A percentile compares a stretch with the other conserved stretches of the same genome.
phyloP scores from a whole-genome alignment of 2,888 invertebrate species.

The Drosophila meridionalis region DNA sequence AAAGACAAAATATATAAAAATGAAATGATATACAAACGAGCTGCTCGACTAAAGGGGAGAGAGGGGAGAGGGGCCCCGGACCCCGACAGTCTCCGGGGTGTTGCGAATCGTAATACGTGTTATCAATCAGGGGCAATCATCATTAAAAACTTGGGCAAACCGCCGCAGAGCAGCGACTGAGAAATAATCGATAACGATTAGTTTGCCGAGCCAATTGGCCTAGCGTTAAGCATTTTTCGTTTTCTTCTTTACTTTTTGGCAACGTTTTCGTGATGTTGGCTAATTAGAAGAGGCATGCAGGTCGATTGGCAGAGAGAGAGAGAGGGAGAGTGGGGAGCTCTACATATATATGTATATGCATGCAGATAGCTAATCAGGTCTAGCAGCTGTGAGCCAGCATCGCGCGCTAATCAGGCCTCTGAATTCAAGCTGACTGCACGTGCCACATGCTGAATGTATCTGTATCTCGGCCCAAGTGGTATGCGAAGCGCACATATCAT shows the following conservation, averaged over 20 bases:
- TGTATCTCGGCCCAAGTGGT: constrained; percentile 25
- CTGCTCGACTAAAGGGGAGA: neutral
- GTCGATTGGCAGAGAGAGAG: neutral
- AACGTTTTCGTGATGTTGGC: constrained; percentile 24
- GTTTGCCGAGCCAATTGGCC: constrained; percentile 38
- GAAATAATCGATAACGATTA: constrained; percentile 51
- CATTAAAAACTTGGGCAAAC: constrained; percentile 61
- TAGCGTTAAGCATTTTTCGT: constrained; percentile 10
- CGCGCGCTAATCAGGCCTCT: constrained; percentile 38
- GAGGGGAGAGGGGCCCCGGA: neutral
- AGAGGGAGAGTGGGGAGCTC: neutral
- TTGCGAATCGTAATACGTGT: constrained; percentile 44
- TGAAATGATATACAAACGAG: constrained; percentile 27
- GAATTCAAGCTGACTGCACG: constrained; percentile 45
- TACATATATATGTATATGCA: neutral
- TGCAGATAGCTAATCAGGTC: constrained; percentile 24
- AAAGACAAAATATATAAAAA: constrained; percentile 32
- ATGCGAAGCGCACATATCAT: constrained; percentile 33
- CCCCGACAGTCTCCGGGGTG: constrained; percentile 4
- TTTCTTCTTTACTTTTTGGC: constrained; percentile 33
- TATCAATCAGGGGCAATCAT: constrained; percentile 75
- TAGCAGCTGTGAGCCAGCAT: constrained; percentile 48
- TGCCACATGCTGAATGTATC: constrained; percentile 31
- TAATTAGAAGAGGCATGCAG: constrained; percentile 42
- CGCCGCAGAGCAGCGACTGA: constrained; percentile 16